Evolutionary conservation across 2,888 invertebrate genomes (phyloP).

Genomic region (Drosophila limbata): DNA sequence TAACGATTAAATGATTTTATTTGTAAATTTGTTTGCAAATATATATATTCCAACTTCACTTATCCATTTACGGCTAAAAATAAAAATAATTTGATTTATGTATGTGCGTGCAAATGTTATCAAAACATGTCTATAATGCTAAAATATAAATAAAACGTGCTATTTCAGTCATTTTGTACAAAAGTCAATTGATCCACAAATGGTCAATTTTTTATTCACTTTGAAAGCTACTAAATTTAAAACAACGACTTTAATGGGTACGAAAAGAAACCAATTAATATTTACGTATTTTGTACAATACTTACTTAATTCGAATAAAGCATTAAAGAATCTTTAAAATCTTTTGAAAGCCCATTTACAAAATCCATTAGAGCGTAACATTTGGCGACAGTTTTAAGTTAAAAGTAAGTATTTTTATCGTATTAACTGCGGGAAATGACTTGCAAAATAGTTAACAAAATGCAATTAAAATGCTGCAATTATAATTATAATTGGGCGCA

Average conservation of each 20-base stretch:
- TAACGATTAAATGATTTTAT: slow-evolving; percentile 21
- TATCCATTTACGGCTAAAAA: slow-evolving; percentile 16
- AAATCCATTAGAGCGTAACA: slow-evolving; percentile 54
- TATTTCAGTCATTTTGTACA: neutral
- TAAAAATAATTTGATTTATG: slow-evolving; percentile 26
- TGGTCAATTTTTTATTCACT: neutral
- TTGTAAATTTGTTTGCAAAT: slow-evolving; percentile 16
- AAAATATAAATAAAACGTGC: slow-evolving; percentile 11
- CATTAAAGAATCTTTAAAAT: slow-evolving; percentile 5
- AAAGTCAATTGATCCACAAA: neutral
- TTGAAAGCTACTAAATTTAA: neutral
- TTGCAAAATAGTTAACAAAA: slow-evolving; percentile 72
- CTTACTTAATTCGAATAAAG: neutral
- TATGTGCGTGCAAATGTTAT: slow-evolving; percentile 17
- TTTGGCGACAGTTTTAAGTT: slow-evolving; percentile 51
- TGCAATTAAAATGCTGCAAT: slow-evolving; percentile 78
- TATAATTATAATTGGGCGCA: slow-evolving; percentile 75
- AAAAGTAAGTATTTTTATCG: slow-evolving; percentile 62
- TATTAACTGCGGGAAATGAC: slow-evolving; percentile 63
- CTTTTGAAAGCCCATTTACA: slow-evolving; percentile 11
- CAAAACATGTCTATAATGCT: slow-evolving; percentile 21
- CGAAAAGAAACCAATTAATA: neutral
- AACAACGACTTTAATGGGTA: neutral
- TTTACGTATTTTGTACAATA: neutral
- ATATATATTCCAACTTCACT: slow-evolving; percentile 9